phyloP scores from a whole-genome alignment of 2,113 vertebrate genomes.

The Rhodinocichla rosea region DNA sequence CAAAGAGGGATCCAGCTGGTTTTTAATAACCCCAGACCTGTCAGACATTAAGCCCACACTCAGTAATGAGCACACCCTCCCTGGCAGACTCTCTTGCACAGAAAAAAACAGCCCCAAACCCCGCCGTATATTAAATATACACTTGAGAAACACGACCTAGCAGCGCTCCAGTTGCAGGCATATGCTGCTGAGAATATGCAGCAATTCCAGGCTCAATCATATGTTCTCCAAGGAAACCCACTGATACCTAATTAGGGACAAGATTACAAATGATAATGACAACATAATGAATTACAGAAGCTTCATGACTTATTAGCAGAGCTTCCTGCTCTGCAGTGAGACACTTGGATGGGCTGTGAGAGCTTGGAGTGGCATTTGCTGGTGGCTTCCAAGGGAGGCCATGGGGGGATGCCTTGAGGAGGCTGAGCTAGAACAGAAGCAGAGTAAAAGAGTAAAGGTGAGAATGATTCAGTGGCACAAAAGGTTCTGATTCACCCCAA shows the following conservation, averaged over 20 bases:
- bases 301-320: constrained; percentile 26
- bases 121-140: neutral
- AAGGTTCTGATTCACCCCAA: too few species aligned
- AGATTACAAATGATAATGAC: constrained; percentile 42
- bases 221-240: constrained; percentile 46
- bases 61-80: neutral
- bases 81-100: neutral
- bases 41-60: neutral
- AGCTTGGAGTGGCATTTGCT: neutral
- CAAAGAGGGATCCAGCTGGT: neutral
- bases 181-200: constrained; percentile 22
- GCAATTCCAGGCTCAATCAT: constrained; percentile 8
- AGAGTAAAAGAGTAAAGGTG: too few species aligned
- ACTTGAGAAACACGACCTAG: neutral
- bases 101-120: neutral
- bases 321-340: constrained; percentile 8
- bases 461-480: too few species aligned
- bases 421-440: too few species aligned
- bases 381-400: neutral
- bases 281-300: constrained; percentile 49
- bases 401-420: neutral
- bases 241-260: constrained; percentile 53
- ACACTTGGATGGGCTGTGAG: neutral
- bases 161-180: neutral
- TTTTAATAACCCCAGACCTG: neutral